Conservation (phyloP, 2,888 invertebrate genomes). For the Keiferia lycopersicella region DNA sequence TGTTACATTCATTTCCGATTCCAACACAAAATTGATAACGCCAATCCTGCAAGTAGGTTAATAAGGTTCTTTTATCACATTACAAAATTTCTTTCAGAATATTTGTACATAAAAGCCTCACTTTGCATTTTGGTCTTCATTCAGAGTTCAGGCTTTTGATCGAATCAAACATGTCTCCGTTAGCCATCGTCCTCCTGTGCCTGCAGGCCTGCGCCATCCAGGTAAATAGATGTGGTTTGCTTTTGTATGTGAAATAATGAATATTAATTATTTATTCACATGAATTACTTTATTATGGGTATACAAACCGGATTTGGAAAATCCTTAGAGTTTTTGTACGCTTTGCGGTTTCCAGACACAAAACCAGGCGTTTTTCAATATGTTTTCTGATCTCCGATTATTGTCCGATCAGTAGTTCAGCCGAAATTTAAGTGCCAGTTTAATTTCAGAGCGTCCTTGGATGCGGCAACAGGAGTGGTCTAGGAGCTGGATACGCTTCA, state of each 20-base stretch:
- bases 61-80: too few species aligned
- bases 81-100: too few species aligned
- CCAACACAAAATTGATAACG: background rate
- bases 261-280: too few species aligned
- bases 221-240: constrained; percentile 38
- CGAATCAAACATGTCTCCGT: constrained; percentile 42
- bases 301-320: too few species aligned
- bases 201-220: constrained; percentile 47
- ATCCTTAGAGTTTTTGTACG: too few species aligned
- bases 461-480: background rate
- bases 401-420: too few species aligned
- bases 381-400: too few species aligned
- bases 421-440: background rate
- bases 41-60: background rate
- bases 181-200: constrained; percentile 42
- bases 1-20: background rate
- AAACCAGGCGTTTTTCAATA: too few species aligned
- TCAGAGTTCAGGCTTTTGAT: constrained; percentile 16
- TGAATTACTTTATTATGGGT: too few species aligned
- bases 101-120: too few species aligned
- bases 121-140: background rate
- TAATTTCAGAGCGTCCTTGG: background rate
- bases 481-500: background rate
- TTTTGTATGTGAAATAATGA: too few species aligned
- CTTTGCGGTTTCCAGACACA: too few species aligned